phyloP scores from a whole-genome alignment of 1,140 invertebrate genomes.

The Goniozus legneri region DNA sequence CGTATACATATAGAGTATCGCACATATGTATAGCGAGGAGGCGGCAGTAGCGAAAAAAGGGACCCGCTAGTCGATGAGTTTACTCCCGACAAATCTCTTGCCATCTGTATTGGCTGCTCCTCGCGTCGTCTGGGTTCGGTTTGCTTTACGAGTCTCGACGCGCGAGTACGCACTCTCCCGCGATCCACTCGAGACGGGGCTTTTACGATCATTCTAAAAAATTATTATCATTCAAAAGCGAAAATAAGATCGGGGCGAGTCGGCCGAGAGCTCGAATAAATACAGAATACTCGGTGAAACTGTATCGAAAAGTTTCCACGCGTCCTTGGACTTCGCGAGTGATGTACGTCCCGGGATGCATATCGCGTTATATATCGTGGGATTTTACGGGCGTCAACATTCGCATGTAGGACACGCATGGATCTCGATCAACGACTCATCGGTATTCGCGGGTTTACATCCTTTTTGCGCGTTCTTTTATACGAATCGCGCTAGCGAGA shows the following conservation, averaged over 20 bases:
- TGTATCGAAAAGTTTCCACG: neutral
- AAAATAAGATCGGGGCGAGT: neutral
- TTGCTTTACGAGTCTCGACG: too few relatives aligned
- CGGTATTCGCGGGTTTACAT: neutral
- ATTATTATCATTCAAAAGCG: neutral
- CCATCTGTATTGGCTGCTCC: too few relatives aligned
- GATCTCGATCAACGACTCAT: neutral
- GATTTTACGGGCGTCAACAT: neutral
- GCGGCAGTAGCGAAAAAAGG: too few relatives aligned
- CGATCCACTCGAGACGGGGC: neutral
- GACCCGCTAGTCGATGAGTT: too few relatives aligned
- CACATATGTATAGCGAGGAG: too few relatives aligned
- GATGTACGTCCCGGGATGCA: neutral
- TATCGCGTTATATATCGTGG: neutral
- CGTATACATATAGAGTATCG: too few relatives aligned
- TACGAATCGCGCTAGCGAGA: too few relatives aligned
- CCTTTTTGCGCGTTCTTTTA: neutral
- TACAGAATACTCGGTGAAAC: neutral
- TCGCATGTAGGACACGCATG: neutral
- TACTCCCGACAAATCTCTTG: too few relatives aligned
- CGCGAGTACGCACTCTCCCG: too few relatives aligned
- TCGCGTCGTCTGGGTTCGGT: too few relatives aligned
- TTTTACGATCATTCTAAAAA: neutral
- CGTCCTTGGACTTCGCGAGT: neutral
- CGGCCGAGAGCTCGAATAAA: neutral